These are phyloP conservation scores for Asbolus verrucosus DNA, from an alignment of 1,140 invertebrate genomes.

Conservation along the genomic window DNA sequence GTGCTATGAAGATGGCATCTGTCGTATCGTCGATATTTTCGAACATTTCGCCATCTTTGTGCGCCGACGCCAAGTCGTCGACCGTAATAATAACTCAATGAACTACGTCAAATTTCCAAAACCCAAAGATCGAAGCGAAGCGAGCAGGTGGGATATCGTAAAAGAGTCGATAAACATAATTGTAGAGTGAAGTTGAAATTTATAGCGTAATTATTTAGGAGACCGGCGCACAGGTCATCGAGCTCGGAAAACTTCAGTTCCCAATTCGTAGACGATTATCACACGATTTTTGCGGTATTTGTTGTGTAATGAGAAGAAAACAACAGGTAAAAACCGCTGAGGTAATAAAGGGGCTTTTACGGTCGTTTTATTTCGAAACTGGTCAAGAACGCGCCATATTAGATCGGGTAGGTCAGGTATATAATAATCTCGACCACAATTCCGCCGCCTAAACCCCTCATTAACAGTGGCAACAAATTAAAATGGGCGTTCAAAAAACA, in stretches of 20 bases:
- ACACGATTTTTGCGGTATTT: neutral
- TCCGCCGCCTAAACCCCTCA: neutral
- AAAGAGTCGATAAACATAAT: neutral
- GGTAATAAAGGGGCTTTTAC: neutral
- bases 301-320: neutral
- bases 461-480: conserved; percentile 37
- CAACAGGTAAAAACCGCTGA: neutral
- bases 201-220: too few relatives aligned
- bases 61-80: too few relatives aligned
- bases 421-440: too few relatives aligned
- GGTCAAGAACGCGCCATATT: neutral
- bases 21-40: too few relatives aligned
- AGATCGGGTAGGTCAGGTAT: conserved; percentile 14
- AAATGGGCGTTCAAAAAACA: neutral
- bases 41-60: too few relatives aligned
- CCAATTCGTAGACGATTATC: too few relatives aligned
- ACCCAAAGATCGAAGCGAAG: too few relatives aligned
- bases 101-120: neutral
- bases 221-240: neutral
- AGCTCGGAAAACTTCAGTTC: neutral
- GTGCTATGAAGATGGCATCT: too few relatives aligned
- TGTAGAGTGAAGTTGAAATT: too few relatives aligned
- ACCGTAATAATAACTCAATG: neutral
- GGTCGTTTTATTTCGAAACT: neutral
- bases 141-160: conserved; percentile 1